Percentiles rank a stretch among this genome's conserved stretches.
Evolutionary conservation across 2,888 invertebrate species (phyloP).

Genomic region (Mythimna vitellina): DNA sequence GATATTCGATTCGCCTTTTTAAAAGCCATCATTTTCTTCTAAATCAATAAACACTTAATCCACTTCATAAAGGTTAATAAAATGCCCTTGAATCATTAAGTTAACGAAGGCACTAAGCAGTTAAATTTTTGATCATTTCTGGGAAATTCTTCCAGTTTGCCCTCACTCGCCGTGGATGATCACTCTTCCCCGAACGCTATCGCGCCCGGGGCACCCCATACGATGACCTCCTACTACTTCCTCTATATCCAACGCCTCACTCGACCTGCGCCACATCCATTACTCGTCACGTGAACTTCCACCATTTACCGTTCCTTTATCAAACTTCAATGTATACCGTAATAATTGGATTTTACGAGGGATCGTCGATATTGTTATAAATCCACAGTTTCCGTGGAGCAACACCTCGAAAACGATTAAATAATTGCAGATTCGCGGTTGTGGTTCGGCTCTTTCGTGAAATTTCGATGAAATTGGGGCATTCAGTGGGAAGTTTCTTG

Average conservation of each 20-base stretch:
- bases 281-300: conserved; percentile 52
- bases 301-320: conserved; percentile 42
- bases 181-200: conserved; percentile 84
- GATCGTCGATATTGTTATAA: conserved; percentile 72
- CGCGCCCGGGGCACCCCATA: conserved; percentile 85
- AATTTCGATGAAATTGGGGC: conserved; percentile 83
- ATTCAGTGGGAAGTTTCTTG: conserved; percentile 81
- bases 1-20: neutral
- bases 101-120: neutral
- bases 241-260: conserved; percentile 58
- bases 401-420: conserved; percentile 87
- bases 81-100: conserved; percentile 11
- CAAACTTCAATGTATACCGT: conserved; percentile 58
- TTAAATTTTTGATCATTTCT: conserved; percentile 44
- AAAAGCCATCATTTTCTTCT: neutral
- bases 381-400: conserved; percentile 81
- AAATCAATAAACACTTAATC: neutral
- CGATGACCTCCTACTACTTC: conserved; percentile 75
- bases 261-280: conserved; percentile 65
- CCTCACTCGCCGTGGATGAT: conserved; percentile 80
- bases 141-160: conserved; percentile 68
- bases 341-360: conserved; percentile 45
- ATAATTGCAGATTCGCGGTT: conserved; percentile 86
- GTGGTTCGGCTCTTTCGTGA: conserved; percentile 79
- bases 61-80: conserved; percentile 10